Conservation (phyloP, 1,140 invertebrate species). For the Euglossa dilemma region DNA sequence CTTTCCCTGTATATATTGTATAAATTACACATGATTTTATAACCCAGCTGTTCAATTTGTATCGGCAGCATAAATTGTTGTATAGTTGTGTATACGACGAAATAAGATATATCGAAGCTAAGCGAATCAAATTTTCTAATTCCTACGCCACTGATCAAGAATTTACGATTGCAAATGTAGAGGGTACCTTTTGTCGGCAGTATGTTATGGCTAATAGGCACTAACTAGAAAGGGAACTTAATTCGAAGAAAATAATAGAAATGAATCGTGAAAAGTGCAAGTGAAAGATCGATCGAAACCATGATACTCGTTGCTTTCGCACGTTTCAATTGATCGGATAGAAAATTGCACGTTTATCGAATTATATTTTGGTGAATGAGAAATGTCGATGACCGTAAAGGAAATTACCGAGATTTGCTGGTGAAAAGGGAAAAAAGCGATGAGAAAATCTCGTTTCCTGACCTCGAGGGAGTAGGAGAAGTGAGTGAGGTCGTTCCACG, state of each 20-base stretch:
- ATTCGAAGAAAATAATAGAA: background rate
- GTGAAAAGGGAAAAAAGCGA: constrained; percentile 23
- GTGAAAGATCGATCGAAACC: background rate
- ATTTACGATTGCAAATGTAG: constrained; percentile 28
- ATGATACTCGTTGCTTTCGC: background rate
- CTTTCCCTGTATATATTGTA: background rate
- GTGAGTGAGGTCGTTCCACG: constrained; percentile 66
- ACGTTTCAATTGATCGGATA: constrained; percentile 20
- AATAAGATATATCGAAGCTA: background rate
- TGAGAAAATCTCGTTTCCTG: constrained; percentile 65
- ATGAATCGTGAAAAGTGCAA: background rate
- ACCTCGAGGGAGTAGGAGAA: constrained; percentile 66
- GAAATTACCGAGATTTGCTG: constrained; percentile 12
- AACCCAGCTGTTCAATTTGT: background rate
- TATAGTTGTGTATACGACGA: background rate
- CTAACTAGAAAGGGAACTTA: background rate
- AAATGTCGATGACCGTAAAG: constrained; percentile 58
- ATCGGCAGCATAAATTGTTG: background rate
- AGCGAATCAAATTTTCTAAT: background rate
- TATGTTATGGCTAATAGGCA: background rate
- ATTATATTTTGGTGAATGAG: constrained; percentile 39
- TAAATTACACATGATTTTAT: background rate
- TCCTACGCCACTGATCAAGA: constrained; percentile 12
- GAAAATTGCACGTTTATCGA: background rate
- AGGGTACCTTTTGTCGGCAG: constrained; percentile 2